Conservation (phyloP, 2,113 vertebrate genomes). For the Platysternon megacephalum region DNA sequence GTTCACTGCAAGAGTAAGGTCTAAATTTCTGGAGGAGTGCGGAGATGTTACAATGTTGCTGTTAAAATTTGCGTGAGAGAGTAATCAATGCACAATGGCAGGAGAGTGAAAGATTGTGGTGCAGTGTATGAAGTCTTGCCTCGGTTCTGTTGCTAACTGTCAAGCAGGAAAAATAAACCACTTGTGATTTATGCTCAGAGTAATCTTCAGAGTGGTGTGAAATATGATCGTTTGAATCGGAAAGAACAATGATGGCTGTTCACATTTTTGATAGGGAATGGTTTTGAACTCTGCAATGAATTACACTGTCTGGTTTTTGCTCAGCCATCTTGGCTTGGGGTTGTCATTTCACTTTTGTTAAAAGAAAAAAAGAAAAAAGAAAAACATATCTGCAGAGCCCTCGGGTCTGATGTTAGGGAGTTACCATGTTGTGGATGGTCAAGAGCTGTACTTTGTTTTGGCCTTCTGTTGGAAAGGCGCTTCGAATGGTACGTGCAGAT, state of each 20-base stretch:
- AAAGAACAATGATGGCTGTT: conserved; percentile 63
- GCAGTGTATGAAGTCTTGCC: conserved; percentile 27
- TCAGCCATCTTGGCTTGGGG: conserved; percentile 57
- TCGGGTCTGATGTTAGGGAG: conserved; percentile 33
- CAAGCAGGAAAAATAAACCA: conserved; percentile 59
- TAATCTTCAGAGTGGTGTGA: conserved; percentile 59
- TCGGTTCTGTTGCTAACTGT: conserved; percentile 23
- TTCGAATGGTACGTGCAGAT: not conserved
- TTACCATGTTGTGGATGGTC: conserved; percentile 30
- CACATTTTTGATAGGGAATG: conserved; percentile 47
- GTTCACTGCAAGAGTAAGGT: not conserved
- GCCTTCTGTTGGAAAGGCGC: conserved; percentile 46
- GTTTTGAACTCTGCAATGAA: conserved; percentile 53
- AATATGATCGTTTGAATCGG: conserved; percentile 51
- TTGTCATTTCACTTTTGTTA: conserved; percentile 30
- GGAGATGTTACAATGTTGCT: fast-evolving
- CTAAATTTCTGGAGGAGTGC: fast-evolving
- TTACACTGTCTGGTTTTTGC: conserved; percentile 47
- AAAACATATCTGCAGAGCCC: conserved; percentile 24
- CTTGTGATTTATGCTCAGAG: conserved; percentile 46
- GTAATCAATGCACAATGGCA: not conserved
- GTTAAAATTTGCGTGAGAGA: not conserved
- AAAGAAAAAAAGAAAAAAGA: not conserved
- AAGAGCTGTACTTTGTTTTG: conserved; percentile 12
- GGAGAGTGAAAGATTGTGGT: not conserved